Evolutionary conservation across 2,113 vertebrate species (phyloP).

Genomic region (Cryptomyrus ogoouensis): DNA sequence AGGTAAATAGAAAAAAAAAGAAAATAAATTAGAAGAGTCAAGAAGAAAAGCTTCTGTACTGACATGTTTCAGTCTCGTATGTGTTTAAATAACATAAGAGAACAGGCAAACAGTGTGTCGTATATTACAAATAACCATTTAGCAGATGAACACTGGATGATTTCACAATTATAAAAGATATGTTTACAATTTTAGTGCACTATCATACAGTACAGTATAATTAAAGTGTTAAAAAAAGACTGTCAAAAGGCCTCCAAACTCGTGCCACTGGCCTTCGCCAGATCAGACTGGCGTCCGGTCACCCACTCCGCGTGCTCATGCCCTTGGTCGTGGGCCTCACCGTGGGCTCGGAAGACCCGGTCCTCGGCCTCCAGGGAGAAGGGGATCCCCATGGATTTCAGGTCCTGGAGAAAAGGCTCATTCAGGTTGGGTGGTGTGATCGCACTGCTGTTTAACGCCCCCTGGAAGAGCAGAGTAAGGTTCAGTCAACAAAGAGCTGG

Average conservation of each 20-base stretch:
- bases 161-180: not conserved
- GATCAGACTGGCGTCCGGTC: not conserved
- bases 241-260: not conserved
- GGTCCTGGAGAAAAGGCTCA: conserved; percentile 80
- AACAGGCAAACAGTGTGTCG: not conserved
- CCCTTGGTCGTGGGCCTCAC: conserved; percentile 54
- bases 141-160: not conserved
- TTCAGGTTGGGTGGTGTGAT: conserved; percentile 75
- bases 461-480: conserved; percentile 51
- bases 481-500: not conserved
- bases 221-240: not conserved
- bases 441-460: conserved; percentile 72
- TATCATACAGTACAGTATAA: not conserved
- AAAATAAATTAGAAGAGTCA: not conserved
- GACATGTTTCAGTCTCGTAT: not conserved
- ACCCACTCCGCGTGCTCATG: not conserved
- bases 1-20: not conserved
- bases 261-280: not conserved
- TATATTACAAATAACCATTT: not conserved
- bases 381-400: conserved; percentile 77
- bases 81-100: not conserved
- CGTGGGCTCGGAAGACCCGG: conserved; percentile 86
- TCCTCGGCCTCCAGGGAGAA: conserved; percentile 86
- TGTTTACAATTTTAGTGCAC: not conserved
- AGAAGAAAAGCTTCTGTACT: not conserved